Percentiles rank a stretch among this genome's conserved stretches.
Evolutionary conservation across 1,140 invertebrate species (phyloP).

Genomic region (Lepidotrigona ventralis): DNA sequence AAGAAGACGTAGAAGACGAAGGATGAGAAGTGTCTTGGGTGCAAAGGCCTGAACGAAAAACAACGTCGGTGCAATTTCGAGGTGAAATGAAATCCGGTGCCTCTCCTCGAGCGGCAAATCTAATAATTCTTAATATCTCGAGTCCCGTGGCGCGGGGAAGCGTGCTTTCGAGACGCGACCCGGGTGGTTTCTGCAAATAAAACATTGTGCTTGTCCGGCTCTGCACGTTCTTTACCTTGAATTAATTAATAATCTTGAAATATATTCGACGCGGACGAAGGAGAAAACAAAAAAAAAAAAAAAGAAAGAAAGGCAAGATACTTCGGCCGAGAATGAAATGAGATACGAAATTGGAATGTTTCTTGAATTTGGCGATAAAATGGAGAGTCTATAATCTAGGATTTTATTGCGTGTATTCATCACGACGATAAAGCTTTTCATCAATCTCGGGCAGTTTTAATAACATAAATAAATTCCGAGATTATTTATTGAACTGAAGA

Average conservation of each 20-base stretch:
- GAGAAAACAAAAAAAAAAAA: no score
- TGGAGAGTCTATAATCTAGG: no score
- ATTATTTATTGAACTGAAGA: no score
- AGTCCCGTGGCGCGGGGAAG: not conserved
- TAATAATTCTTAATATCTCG: slow-evolving; percentile 37
- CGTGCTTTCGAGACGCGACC: not conserved
- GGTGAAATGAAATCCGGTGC: not conserved
- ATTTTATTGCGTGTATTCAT: no score
- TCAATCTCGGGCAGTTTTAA: no score
- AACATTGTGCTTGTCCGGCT: not conserved
- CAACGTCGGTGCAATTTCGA: not conserved
- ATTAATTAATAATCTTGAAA: not conserved
- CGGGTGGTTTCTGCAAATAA: not conserved
- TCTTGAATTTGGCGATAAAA: no score
- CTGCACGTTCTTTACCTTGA: no score
- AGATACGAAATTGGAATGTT: no score
- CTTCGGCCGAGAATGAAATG: no score
- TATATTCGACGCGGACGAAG: not conserved
- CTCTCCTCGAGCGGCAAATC: not conserved
- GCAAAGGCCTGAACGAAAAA: not conserved
- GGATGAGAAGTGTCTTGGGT: not conserved
- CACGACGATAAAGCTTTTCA: no score
- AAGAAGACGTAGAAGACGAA: rapidly evolving
- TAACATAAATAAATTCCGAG: no score
- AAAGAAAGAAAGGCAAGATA: no score